These are phyloP conservation scores for Sinocyclocheilus maitianheensis DNA, from an alignment of 2,113 vertebrate species.

Conservation along the genomic window DNA sequence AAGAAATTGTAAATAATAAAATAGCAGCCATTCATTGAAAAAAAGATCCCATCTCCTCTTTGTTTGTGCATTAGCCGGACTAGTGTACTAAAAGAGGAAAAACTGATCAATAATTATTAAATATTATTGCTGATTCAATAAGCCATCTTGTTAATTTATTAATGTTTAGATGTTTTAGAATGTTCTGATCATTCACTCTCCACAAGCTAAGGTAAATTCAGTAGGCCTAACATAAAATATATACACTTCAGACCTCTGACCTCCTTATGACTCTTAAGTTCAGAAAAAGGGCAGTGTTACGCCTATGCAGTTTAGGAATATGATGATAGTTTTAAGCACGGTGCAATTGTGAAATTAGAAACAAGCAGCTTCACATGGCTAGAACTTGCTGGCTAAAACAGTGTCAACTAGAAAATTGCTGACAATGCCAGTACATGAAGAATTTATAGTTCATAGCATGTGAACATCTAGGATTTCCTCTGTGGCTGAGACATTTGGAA, in stretches of 20 bases:
- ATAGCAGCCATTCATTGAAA: neutral
- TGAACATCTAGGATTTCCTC: neutral
- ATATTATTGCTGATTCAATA: neutral
- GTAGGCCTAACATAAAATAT: neutral
- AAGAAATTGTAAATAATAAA: neutral
- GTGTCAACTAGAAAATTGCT: constrained; percentile 20
- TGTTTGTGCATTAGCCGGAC: neutral
- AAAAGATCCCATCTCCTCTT: neutral
- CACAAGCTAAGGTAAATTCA: neutral
- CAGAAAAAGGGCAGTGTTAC: constrained; percentile 12
- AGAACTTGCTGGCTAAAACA: constrained; percentile 11
- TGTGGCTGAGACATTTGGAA: neutral
- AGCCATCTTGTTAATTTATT: neutral
- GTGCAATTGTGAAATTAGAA: constrained; percentile 41
- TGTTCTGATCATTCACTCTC: neutral
- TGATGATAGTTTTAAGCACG: constrained; percentile 32
- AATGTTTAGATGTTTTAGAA: neutral
- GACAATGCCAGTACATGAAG: neutral
- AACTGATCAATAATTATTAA: neutral
- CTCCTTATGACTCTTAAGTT: neutral
- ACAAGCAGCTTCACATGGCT: constrained; percentile 20
- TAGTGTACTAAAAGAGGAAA: neutral
- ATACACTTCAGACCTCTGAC: neutral
- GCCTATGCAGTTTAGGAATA: constrained; percentile 2
- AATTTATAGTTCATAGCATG: neutral